These are phyloP conservation scores for Cinclus cinclus DNA, from an alignment of 2,113 vertebrate genomes.

Conservation along the genomic window DNA sequence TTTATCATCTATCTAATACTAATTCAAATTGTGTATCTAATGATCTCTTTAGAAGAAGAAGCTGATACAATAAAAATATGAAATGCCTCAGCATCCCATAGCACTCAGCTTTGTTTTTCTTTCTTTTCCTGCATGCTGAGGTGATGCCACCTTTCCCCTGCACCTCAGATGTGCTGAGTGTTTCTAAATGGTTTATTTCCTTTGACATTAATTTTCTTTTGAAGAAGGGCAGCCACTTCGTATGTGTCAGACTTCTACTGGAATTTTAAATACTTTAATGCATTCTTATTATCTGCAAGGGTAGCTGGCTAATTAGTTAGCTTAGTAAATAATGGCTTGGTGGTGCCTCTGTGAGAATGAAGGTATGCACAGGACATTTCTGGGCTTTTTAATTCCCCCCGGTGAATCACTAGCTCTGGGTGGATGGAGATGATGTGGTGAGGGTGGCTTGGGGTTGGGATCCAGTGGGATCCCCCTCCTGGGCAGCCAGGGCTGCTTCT, in stretches of 20 bases:
- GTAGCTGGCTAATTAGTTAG: conserved; percentile 46
- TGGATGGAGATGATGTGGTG: not conserved
- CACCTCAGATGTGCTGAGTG: not conserved
- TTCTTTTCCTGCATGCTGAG: not conserved
- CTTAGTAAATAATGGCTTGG: conserved; percentile 39
- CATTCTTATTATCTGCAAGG: conserved; percentile 47
- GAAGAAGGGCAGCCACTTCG: not conserved
- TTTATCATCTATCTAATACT: not conserved
- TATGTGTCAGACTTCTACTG: not conserved
- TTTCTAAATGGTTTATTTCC: not conserved
- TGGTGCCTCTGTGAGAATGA: not conserved
- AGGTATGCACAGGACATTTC: accelerated
- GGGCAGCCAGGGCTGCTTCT: not conserved
- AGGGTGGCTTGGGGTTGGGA: not conserved
- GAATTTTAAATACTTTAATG: conserved; percentile 36
- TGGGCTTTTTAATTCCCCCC: not conserved
- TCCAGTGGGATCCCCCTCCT: accelerated
- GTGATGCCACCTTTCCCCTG: not conserved
- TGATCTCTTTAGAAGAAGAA: not conserved
- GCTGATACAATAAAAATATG: not conserved
- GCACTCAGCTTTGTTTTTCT: not conserved
- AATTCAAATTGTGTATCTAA: not conserved
- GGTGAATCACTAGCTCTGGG: not conserved
- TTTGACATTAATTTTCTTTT: not conserved
- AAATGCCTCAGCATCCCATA: not conserved